Evolutionary conservation across 2,797 vertebrate genomes (phyloP).

Genomic region (Melanotaenia pygmaea): DNA sequence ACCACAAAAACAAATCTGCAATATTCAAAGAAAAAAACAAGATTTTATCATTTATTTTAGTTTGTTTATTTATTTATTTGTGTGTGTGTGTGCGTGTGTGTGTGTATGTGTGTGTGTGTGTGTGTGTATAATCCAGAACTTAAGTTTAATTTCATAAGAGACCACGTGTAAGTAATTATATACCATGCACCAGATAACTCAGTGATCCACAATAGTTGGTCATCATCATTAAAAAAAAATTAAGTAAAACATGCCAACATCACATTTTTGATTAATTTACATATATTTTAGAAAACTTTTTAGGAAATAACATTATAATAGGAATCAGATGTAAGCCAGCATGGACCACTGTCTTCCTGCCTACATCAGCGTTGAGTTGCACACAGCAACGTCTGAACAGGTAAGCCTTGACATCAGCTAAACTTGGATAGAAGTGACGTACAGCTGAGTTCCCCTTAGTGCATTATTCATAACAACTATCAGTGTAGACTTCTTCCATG

Average conservation of each 20-base stretch:
- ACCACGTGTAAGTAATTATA: neutral
- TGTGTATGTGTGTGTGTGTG: too few species aligned
- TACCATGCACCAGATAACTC: neutral
- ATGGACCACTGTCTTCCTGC: neutral
- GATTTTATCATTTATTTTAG: neutral
- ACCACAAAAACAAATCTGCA: slow-evolving; percentile 1
- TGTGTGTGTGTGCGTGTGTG: too few species aligned
- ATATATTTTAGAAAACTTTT: neutral
- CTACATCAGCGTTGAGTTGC: neutral
- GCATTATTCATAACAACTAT: slow-evolving; percentile 4
- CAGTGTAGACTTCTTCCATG: neutral
- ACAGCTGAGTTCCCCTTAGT: neutral
- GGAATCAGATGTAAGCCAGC: neutral
- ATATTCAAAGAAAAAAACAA: neutral
- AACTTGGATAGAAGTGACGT: slow-evolving; percentile 26
- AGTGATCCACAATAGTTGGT: neutral
- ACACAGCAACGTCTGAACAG: neutral
- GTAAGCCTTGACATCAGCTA: slow-evolving; percentile 23
- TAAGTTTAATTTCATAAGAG: neutral
- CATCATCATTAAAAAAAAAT: neutral
- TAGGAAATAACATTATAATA: neutral
- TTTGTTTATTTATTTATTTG: neutral
- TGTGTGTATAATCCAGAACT: neutral
- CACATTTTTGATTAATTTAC: neutral
- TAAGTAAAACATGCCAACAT: neutral